Evolutionary conservation across 1,140 invertebrate genomes (phyloP).

Genomic region (Mizuhopecten yessoensis): DNA sequence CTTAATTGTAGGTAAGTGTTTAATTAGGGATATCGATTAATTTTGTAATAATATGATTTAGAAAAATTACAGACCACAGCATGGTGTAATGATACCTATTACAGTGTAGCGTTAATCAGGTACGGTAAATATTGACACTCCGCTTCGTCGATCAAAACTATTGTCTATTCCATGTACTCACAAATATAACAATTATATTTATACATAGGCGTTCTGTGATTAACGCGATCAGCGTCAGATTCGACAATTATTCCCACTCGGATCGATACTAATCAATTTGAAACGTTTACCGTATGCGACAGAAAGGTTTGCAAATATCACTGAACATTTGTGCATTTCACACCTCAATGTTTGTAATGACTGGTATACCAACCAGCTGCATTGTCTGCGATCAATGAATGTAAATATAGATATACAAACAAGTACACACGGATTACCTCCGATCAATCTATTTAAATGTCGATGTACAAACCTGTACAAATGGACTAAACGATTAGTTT

Average conservation of each 20-base stretch:
- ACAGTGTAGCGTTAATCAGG: not conserved
- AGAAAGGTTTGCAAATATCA: too few species aligned
- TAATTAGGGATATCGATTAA: too few species aligned
- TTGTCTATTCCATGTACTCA: not conserved
- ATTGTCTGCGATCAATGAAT: too few species aligned
- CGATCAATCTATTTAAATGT: too few species aligned
- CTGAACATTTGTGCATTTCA: not conserved
- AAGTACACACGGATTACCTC: too few species aligned
- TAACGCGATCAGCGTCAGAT: not conserved
- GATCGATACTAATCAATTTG: not conserved
- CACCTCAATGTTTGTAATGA: not conserved
- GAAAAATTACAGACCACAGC: not conserved
- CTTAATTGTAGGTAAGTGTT: not conserved
- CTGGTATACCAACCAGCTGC: too few species aligned
- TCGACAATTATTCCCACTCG: not conserved
- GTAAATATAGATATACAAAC: too few species aligned
- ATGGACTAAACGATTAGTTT: too few species aligned
- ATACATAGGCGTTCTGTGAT: not conserved
- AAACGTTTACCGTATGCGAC: too few species aligned
- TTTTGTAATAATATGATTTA: too few species aligned
- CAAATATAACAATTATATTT: not conserved
- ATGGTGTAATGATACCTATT: not conserved
- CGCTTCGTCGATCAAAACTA: not conserved
- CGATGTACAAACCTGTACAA: too few species aligned
- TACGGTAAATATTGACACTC: not conserved